phyloP scores from a whole-genome alignment of 2,888 invertebrate genomes.

The Ectemnius lituratus region DNA sequence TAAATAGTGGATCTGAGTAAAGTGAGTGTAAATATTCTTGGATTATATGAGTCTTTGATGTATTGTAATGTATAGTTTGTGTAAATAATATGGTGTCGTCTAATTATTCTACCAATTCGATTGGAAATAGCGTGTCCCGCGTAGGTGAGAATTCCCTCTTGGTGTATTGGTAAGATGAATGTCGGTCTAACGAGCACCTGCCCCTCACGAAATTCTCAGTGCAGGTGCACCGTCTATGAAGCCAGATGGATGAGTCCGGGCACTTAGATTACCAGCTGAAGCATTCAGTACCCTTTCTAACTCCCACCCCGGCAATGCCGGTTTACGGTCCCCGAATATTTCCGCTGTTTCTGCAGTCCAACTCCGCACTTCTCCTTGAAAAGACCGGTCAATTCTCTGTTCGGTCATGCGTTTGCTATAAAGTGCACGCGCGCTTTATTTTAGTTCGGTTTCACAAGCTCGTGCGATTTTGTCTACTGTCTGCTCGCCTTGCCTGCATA shows the following conservation, averaged over 20 bases:
- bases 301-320: conserved; percentile 6
- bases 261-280: conserved; percentile 51
- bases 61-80: no score
- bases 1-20: no score
- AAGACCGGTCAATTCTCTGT: conserved; percentile 40
- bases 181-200: conserved; percentile 51
- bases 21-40: no score
- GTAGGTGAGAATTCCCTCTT: conserved; percentile 27
- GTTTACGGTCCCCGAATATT: background rate
- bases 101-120: no score
- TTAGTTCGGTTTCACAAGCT: conserved; percentile 14
- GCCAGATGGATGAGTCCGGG: conserved; percentile 43
- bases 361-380: background rate
- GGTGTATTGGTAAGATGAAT: conserved; percentile 31
- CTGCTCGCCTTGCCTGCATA: conserved; percentile 63
- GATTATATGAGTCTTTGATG: no score
- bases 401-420: conserved; percentile 51
- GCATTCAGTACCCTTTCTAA: conserved; percentile 25
- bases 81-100: no score
- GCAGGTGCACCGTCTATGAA: conserved; percentile 58
- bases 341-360: background rate
- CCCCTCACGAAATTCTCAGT: conserved; percentile 56
- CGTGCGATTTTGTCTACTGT: conserved; percentile 59
- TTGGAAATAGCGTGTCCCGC: background rate
- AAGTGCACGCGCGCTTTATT: conserved; percentile 29